phyloP scores from a whole-genome alignment of 2,113 vertebrate species.

The Zosterops lateralis region DNA sequence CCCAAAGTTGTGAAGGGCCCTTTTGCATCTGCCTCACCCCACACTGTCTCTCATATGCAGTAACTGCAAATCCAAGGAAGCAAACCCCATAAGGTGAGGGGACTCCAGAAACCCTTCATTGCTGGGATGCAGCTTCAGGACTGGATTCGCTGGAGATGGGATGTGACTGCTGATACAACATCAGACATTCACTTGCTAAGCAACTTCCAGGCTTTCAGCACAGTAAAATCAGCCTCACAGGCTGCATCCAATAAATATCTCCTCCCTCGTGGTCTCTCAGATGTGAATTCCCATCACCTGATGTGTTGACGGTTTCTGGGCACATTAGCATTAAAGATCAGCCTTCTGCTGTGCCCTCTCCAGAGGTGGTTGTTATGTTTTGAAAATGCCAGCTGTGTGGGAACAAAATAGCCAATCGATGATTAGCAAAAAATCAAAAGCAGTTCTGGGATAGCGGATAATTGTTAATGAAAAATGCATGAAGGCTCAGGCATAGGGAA shows the following conservation, averaged over 20 bases:
- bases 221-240: not conserved
- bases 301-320: slow-evolving; percentile 29
- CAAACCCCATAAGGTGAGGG: not conserved
- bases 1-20: not conserved
- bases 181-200: not conserved
- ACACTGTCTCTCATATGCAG: rapidly evolving
- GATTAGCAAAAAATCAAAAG: slow-evolving; percentile 67
- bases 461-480: slow-evolving; percentile 69
- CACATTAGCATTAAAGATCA: slow-evolving; percentile 51
- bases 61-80: not conserved
- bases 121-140: not conserved
- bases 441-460: slow-evolving; percentile 15
- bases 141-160: not conserved
- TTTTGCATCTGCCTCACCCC: not conserved
- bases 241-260: not conserved
- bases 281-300: slow-evolving; percentile 30
- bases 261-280: not conserved
- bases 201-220: not conserved
- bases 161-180: not conserved
- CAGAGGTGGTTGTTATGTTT: slow-evolving; percentile 56
- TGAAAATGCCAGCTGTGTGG: slow-evolving; percentile 63
- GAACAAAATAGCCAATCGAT: slow-evolving; percentile 64
- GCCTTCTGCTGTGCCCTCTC: slow-evolving; percentile 47
- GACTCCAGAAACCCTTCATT: not conserved
- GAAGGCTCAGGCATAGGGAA: slow-evolving; percentile 25